Percentiles rank a stretch among this genome's conserved stretches.
phyloP scores from a whole-genome alignment of 2,113 vertebrate species.

The Phrynosoma platyrhinos region DNA sequence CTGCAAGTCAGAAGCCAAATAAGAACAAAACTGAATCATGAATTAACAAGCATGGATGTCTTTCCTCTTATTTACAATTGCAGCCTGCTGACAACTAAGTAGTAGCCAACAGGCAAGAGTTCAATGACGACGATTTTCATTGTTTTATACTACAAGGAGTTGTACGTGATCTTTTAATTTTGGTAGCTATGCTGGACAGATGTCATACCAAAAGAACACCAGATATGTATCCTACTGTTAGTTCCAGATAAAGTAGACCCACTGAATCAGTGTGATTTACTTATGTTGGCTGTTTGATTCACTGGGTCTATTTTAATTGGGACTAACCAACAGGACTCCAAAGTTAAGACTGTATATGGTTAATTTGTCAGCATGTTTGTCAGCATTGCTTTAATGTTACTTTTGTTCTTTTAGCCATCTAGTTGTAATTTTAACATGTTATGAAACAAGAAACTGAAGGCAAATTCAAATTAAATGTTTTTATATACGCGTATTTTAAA shows the following conservation, averaged over 20 bases:
- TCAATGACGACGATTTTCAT: neutral
- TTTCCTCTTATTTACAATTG: slow-evolving; percentile 3
- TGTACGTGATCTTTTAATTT: slow-evolving; percentile 11
- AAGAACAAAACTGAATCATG: slow-evolving; percentile 49
- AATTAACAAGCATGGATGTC: slow-evolving; percentile 27
- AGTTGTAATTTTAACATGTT: slow-evolving; percentile 36
- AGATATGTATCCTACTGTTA: neutral
- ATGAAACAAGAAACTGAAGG: neutral
- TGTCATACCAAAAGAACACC: slow-evolving; percentile 17
- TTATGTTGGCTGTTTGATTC: too few relatives aligned
- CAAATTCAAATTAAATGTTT: slow-evolving; percentile 45
- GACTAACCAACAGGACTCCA: neutral
- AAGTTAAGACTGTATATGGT: neutral
- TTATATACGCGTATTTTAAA: slow-evolving; percentile 59
- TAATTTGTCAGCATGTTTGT: neutral
- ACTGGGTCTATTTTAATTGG: too few relatives aligned
- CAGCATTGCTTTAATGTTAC: slow-evolving; percentile 38
- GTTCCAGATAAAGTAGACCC: too few relatives aligned
- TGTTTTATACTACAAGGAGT: slow-evolving; percentile 28
- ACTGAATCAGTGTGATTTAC: too few relatives aligned
- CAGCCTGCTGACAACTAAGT: neutral
- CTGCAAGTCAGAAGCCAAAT: slow-evolving; percentile 73
- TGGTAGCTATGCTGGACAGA: slow-evolving; percentile 40
- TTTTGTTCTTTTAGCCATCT: slow-evolving; percentile 57
- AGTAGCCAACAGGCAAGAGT: slow-evolving; percentile 32